A percentile compares a stretch with the other conserved stretches of the same genome.
Evolutionary conservation across 1,140 invertebrate genomes (phyloP).

Genomic region (Platorchestia sp.): DNA sequence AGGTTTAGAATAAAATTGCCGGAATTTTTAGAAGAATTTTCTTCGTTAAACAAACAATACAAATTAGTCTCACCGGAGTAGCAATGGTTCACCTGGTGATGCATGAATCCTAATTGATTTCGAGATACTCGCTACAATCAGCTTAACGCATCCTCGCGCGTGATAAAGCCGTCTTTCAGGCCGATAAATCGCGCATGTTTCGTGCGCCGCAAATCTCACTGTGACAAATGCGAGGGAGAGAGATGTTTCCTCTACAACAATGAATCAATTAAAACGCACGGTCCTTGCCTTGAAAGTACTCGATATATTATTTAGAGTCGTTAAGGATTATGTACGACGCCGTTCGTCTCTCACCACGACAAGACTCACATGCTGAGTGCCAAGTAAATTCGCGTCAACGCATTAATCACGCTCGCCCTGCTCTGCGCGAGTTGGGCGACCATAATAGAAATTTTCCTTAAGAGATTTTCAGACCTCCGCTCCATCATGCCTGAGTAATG

Average conservation of each 20-base stretch:
- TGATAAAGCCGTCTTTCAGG: neutral
- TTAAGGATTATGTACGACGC: constrained; percentile 35
- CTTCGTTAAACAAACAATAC: neutral
- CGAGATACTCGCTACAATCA: neutral
- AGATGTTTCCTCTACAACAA: constrained; percentile 26
- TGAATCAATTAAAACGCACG: constrained; percentile 17
- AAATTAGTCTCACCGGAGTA: neutral
- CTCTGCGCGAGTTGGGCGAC: neutral
- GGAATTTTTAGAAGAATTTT: neutral
- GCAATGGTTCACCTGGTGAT: neutral
- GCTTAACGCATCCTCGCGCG: neutral
- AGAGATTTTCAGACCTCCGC: constrained; percentile 15
- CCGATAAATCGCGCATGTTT: neutral
- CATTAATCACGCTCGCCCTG: neutral
- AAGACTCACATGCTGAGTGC: constrained; percentile 35
- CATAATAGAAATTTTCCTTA: constrained; percentile 28
- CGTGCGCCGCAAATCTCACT: neutral
- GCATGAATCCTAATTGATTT: neutral
- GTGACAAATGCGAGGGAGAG: constrained; percentile 9
- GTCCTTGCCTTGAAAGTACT: constrained; percentile 18
- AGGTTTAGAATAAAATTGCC: neutral
- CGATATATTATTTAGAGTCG: constrained; percentile 47
- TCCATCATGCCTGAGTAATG: constrained; percentile 43
- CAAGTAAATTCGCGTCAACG: constrained; percentile 14
- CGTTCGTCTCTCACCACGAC: neutral